These are phyloP conservation scores for Tetramorium parvispinum DNA, from an alignment of 1,140 invertebrate species.

Conservation along the genomic window DNA sequence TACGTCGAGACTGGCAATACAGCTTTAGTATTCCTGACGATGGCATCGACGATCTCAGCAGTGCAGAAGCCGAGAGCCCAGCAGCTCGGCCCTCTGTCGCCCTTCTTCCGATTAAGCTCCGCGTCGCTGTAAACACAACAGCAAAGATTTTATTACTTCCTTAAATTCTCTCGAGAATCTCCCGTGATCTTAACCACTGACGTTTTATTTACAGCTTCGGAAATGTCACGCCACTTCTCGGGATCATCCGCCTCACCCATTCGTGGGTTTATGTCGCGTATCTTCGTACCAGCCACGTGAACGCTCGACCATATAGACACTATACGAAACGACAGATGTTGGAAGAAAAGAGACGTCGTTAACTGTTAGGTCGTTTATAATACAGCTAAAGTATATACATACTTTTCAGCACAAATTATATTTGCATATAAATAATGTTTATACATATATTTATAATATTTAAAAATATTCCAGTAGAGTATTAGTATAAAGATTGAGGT, in stretches of 20 bases:
- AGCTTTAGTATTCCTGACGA: slow-evolving; percentile 86
- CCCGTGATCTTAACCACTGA: slow-evolving; percentile 36
- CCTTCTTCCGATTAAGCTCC: slow-evolving; percentile 86
- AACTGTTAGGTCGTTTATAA: slow-evolving; percentile 7
- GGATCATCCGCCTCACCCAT: slow-evolving; percentile 86
- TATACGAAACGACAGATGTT: slow-evolving; percentile 71
- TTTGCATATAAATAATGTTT: background rate
- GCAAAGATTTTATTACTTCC: slow-evolving; percentile 11
- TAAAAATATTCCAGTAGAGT: background rate
- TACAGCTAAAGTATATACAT: background rate
- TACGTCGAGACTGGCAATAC: slow-evolving; percentile 87
- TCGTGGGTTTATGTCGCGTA: slow-evolving; percentile 86
- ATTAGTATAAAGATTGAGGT: background rate
- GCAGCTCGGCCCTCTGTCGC: slow-evolving; percentile 83
- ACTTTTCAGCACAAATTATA: background rate
- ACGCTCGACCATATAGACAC: slow-evolving; percentile 89
- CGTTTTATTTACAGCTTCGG: slow-evolving; percentile 86
- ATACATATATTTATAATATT: background rate
- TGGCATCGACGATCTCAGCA: slow-evolving; percentile 85
- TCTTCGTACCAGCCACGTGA: slow-evolving; percentile 87
- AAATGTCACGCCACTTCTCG: slow-evolving; percentile 87
- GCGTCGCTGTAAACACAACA: slow-evolving; percentile 81
- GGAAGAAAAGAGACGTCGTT: background rate
- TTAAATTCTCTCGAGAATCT: slow-evolving; percentile 39
- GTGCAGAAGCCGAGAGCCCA: slow-evolving; percentile 87